A percentile compares a stretch with the other conserved stretches of the same genome.
phyloP scores from a whole-genome alignment of 1,140 invertebrate genomes.

The Lepidurus arcticus region DNA sequence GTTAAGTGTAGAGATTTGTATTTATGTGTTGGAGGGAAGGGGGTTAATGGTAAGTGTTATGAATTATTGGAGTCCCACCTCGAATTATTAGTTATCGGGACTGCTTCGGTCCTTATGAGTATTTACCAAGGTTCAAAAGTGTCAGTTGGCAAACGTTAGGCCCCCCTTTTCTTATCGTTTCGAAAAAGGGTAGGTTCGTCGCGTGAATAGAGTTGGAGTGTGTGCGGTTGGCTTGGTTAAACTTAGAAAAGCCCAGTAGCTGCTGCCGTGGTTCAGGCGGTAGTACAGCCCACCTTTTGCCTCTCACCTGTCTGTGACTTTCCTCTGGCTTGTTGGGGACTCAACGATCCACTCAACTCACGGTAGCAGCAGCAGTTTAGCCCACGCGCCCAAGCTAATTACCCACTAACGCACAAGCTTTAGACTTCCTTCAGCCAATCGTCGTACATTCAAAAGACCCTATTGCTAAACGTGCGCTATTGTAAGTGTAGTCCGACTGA shows the following conservation, averaged over 20 bases:
- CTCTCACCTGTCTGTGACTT: slow-evolving; percentile 17
- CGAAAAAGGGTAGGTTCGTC: background rate
- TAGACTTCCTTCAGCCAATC: background rate
- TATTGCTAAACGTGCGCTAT: too few relatives aligned
- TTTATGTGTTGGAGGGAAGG: too few relatives aligned
- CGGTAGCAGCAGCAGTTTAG: background rate
- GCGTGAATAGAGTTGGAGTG: slow-evolving; percentile 8
- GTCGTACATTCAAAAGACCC: background rate
- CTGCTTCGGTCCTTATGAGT: too few relatives aligned
- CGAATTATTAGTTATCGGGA: too few relatives aligned
- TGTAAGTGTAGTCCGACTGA: too few relatives aligned
- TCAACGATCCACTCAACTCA: background rate
- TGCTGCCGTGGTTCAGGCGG: background rate
- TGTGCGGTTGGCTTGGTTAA: background rate
- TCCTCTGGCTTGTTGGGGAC: background rate
- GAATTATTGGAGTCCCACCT: too few relatives aligned
- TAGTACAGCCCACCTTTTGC: slow-evolving; percentile 20
- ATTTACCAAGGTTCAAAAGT: too few relatives aligned
- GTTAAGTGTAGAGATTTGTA: background rate
- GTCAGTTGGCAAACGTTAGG: too few relatives aligned
- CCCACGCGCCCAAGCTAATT: slow-evolving; percentile 2
- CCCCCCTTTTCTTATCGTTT: background rate
- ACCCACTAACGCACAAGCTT: background rate
- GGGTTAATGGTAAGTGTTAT: too few relatives aligned
- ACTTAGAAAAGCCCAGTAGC: background rate